These are phyloP conservation scores for Anolis apletophallus DNA, from an alignment of 2,797 vertebrate genomes.

Conservation along the genomic window DNA sequence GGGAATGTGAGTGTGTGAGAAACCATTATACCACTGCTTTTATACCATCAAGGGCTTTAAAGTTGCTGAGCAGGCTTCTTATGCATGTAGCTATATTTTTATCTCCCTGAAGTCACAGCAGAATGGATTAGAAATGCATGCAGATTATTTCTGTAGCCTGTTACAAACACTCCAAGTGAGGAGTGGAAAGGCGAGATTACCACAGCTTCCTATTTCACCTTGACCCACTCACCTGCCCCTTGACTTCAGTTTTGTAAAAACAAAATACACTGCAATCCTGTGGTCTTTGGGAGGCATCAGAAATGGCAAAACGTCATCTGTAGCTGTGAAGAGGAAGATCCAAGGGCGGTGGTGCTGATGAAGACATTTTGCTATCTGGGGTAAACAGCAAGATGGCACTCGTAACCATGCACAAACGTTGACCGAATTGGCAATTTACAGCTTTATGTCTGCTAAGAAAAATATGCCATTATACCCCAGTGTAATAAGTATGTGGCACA, in stretches of 20 bases:
- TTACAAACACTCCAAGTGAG: slow-evolving; percentile 53
- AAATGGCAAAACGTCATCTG: not conserved
- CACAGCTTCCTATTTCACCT: slow-evolving; percentile 45
- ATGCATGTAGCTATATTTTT: slow-evolving; percentile 56
- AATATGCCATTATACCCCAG: not conserved
- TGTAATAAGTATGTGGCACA: not conserved
- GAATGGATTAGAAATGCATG: slow-evolving; percentile 54
- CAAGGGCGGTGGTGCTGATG: not conserved
- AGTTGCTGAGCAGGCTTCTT: slow-evolving; percentile 56
- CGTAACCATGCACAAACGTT: not conserved
- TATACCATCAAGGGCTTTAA: slow-evolving; percentile 56
- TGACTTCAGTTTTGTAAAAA: not conserved
- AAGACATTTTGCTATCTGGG: not conserved
- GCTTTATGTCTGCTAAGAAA: not conserved
- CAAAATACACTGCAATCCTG: not conserved
- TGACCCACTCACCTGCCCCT: not conserved
- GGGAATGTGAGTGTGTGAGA: slow-evolving; percentile 52
- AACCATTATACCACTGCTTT: slow-evolving; percentile 63
- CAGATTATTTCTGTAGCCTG: slow-evolving; percentile 49
- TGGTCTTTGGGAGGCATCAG: too few species aligned
- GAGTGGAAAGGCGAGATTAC: slow-evolving; percentile 23
- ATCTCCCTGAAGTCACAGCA: slow-evolving; percentile 47
- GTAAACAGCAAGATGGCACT: not conserved
- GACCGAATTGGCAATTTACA: not conserved
- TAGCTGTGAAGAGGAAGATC: not conserved